These are phyloP conservation scores for Philotrypesis tridentata DNA, from an alignment of 1,140 invertebrate species.

Conservation along the genomic window DNA sequence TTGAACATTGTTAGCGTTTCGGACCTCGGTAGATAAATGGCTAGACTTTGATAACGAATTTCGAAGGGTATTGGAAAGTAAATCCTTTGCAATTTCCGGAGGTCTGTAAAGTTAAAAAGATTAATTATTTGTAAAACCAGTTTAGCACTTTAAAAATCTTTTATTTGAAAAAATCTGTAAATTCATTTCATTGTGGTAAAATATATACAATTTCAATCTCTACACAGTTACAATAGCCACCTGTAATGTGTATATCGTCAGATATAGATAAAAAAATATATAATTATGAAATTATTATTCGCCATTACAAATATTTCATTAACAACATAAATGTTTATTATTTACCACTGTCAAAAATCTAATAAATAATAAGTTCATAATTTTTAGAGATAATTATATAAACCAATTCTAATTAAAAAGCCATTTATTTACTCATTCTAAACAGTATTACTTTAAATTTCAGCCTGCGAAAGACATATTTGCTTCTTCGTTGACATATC, in stretches of 20 bases:
- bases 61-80: background rate
- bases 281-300: too few species aligned
- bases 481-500: too few species aligned
- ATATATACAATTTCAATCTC: background rate
- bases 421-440: too few species aligned
- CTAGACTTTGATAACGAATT: background rate
- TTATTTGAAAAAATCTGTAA: slow-evolving; percentile 11
- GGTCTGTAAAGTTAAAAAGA: slow-evolving; percentile 10
- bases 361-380: background rate
- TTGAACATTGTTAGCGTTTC: background rate
- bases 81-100: background rate
- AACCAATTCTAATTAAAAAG: too few species aligned
- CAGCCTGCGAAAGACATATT: too few species aligned
- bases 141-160: background rate
- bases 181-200: background rate
- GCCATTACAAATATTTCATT: too few species aligned
- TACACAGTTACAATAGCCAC: background rate
- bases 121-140: background rate
- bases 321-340: too few species aligned
- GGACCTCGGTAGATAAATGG: background rate
- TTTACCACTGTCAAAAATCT: too few species aligned
- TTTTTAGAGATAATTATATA: too few species aligned
- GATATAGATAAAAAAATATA: too few species aligned
- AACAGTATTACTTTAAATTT: too few species aligned
- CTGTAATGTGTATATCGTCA: background rate